These are phyloP conservation scores for Rhabdophis nuchalis DNA, from an alignment of 2,797 vertebrate species.

Conservation along the genomic window DNA sequence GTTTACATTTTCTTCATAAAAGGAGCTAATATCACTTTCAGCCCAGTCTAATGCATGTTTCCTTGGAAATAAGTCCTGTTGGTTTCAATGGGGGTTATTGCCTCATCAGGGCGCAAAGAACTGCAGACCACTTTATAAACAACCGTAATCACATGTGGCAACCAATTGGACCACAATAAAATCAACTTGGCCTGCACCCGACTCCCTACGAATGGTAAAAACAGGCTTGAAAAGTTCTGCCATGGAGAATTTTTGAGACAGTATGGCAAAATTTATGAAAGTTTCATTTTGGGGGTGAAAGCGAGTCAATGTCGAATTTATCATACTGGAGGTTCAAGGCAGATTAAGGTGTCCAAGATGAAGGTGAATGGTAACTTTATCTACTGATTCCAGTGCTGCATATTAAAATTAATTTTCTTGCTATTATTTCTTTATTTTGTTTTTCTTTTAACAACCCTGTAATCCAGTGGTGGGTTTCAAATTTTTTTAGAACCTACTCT, in stretches of 20 bases:
- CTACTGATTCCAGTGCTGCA: not conserved
- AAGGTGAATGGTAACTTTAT: conserved; percentile 12
- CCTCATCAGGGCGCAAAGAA: not conserved
- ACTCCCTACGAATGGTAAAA: not conserved
- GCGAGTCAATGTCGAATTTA: not conserved
- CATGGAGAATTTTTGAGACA: not conserved
- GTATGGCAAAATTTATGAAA: not conserved
- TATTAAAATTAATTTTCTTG: not conserved
- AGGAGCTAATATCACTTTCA: not conserved
- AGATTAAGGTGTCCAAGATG: conserved; percentile 18
- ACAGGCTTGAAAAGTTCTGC: not conserved
- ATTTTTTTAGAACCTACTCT: no score
- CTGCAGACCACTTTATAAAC: not conserved
- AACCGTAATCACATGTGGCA: not conserved
- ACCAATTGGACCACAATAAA: not conserved
- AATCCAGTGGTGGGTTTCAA: no score
- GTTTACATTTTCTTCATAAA: not conserved
- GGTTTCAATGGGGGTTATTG: not conserved
- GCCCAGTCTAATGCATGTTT: not conserved
- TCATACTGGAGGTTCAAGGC: not conserved
- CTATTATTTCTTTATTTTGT: not conserved
- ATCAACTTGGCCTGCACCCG: not conserved
- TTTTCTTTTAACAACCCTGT: not conserved
- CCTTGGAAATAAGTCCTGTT: not conserved
- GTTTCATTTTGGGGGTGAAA: not conserved